Evolutionary conservation across 1,140 invertebrate species (phyloP).

Genomic region (Zaprionus taronus): DNA sequence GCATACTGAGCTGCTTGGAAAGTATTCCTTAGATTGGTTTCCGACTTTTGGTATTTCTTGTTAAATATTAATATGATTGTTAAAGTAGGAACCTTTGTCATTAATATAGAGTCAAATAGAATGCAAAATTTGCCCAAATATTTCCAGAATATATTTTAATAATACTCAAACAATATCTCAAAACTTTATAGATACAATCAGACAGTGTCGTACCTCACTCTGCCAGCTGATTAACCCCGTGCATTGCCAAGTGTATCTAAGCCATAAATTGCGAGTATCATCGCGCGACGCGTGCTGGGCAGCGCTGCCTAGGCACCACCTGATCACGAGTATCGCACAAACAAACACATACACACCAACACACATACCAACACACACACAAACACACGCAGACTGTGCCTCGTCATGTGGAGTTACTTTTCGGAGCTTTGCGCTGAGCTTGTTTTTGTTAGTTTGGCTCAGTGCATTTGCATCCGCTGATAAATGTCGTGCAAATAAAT

Average conservation of each 20-base stretch:
- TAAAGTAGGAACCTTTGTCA: too few species aligned
- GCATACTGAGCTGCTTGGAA: too few species aligned
- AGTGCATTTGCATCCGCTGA: conserved; percentile 52
- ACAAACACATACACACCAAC: neutral
- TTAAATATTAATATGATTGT: too few species aligned
- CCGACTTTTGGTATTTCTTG: too few species aligned
- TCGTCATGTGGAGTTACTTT: conserved; percentile 19
- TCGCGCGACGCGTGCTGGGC: conserved; percentile 44
- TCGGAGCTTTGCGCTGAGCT: neutral
- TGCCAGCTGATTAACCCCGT: neutral
- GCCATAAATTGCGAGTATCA: conserved; percentile 39
- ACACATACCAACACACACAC: neutral
- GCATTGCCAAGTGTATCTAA: conserved; percentile 31
- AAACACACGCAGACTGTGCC: neutral
- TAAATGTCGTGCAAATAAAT: conserved; percentile 25
- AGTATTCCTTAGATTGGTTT: too few species aligned
- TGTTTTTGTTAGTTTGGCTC: conserved; percentile 20
- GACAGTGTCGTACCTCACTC: neutral
- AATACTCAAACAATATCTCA: neutral
- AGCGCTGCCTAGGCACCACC: conserved; percentile 31
- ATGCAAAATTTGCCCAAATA: too few species aligned
- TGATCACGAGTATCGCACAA: conserved; percentile 46
- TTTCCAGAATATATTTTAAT: neutral
- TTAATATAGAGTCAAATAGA: too few species aligned
- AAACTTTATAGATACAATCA: neutral